A percentile compares a stretch with the other conserved stretches of the same genome.
Conservation (phyloP, 2,797 vertebrate species). For the Sciaenops ocellatus region DNA sequence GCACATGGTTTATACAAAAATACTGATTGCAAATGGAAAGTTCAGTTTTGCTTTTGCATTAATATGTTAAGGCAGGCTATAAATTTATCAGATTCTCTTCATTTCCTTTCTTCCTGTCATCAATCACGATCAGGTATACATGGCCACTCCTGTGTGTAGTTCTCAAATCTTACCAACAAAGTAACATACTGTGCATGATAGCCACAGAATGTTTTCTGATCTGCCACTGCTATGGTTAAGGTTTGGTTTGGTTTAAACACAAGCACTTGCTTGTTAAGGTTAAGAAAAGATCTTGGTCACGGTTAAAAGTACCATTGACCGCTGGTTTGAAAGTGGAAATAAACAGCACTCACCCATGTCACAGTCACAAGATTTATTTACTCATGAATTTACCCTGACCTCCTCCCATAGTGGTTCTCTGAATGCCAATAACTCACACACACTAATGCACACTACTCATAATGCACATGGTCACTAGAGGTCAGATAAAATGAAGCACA, state of each 20-base stretch:
- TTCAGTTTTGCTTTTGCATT: background rate
- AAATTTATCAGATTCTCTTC: background rate
- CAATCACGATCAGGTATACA: background rate
- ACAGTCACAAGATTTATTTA: background rate
- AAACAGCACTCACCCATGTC: conserved; percentile 8
- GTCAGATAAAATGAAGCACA: conserved; percentile 6
- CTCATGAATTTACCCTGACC: background rate
- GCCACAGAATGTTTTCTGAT: background rate
- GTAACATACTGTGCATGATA: background rate
- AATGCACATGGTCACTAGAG: background rate
- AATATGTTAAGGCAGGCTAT: background rate
- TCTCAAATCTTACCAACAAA: background rate
- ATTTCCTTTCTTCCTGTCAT: background rate
- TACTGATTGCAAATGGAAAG: conserved; percentile 5
- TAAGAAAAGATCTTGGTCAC: background rate
- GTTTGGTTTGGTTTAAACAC: background rate
- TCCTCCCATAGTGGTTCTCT: background rate
- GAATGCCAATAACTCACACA: background rate
- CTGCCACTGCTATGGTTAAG: background rate
- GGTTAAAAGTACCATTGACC: background rate
- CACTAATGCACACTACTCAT: background rate
- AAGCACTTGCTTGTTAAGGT: background rate
- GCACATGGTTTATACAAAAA: conserved; percentile 30
- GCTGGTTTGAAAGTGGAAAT: conserved; percentile 7
- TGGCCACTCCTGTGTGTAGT: background rate